Evolutionary conservation across 2,113 vertebrate genomes (phyloP), one percentile per base, ranked within the genome.

Genomic region (Petaurus breviceps): DNA sequence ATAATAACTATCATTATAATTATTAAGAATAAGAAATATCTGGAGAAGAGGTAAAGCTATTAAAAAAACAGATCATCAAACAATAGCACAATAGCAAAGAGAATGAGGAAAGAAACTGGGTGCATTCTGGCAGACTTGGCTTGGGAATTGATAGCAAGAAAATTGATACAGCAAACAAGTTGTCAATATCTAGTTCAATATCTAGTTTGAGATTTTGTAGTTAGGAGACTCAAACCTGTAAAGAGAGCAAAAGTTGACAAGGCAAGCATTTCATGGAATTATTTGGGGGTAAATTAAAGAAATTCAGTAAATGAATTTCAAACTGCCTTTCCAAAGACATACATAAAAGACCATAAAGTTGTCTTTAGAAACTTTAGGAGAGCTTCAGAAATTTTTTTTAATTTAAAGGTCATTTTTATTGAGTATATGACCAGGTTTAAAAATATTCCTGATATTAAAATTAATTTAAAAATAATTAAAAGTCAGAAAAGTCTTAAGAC

Each of bases 381-480:
- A 95, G 96, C 90, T 97, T 98, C 95, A 98, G 96, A 68, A 97
- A 91, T 47, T 90, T 97, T 97, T 95, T 96, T 43, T 96, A 97
- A 98, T 98, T 97, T 97, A 97, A 98, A 98, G 96, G 97, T 97
- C 37, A 84, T 43, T 97, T 99, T 99, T 99, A 99, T 98, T 98
- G 98, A 98, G 97, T 97, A 97, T 98, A 96, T 97, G 97, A 96
- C 94, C 95, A 98, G 97, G 95, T 92, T 95, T 95, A 95, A 98
- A 99, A 98, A 98, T 97, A 98, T 97, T 97, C 97, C 97, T 94
- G 98, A 98, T 98, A 98, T 96, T 97, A 98, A 98, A 98, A 99
- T 98, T 99, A 98, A 99, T 98, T 98, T 98, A 95, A 98, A 99
- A 98, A 98, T 98, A 98, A 99, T 99, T 99, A 98, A 99, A 98